Evolutionary conservation across 2,888 invertebrate species (phyloP).

Genomic region (Ennomos quercinarius): DNA sequence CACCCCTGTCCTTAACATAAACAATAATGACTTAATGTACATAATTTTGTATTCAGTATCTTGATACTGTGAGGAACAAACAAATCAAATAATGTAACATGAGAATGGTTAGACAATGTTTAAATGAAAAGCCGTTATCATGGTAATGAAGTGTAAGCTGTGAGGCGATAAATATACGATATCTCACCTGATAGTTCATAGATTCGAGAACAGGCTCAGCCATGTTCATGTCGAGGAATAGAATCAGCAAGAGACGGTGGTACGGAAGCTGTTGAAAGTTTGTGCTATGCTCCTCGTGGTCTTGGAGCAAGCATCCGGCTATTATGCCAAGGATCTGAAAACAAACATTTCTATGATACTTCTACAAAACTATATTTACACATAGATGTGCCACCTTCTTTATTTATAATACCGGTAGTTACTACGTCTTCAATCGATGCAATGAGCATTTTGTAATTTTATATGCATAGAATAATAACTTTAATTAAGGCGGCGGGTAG

Average conservation of each 20-base stretch:
- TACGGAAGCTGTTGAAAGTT: constrained; percentile 99
- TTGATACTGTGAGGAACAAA: constrained; percentile 6
- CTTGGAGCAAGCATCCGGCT: constrained; percentile 97
- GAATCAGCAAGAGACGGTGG: constrained; percentile 97
- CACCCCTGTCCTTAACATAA: constrained; percentile 1
- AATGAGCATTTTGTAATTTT: no score
- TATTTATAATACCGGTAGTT: no score
- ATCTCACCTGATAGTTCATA: constrained; percentile 93
- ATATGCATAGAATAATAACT: no score
- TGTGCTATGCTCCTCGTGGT: constrained; percentile 95
- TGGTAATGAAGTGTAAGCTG: neutral
- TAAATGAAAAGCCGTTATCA: constrained; percentile 1
- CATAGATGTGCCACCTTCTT: no score
- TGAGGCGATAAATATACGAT: neutral
- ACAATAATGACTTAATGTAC: constrained; percentile 6
- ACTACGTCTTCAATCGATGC: no score
- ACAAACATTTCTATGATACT: neutral
- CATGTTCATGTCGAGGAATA: constrained; percentile 98
- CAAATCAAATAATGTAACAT: constrained; percentile 1
- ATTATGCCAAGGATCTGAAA: constrained; percentile 93
- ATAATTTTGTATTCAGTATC: constrained; percentile 10
- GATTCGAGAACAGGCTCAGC: constrained; percentile 97
- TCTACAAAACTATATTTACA: no score
- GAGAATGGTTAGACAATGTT: no score
- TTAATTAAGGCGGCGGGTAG: no score